Evolutionary conservation across 2,797 vertebrate species (phyloP), one percentile per base, ranked within the genome.

Genomic region (Chaunax sp.): DNA sequence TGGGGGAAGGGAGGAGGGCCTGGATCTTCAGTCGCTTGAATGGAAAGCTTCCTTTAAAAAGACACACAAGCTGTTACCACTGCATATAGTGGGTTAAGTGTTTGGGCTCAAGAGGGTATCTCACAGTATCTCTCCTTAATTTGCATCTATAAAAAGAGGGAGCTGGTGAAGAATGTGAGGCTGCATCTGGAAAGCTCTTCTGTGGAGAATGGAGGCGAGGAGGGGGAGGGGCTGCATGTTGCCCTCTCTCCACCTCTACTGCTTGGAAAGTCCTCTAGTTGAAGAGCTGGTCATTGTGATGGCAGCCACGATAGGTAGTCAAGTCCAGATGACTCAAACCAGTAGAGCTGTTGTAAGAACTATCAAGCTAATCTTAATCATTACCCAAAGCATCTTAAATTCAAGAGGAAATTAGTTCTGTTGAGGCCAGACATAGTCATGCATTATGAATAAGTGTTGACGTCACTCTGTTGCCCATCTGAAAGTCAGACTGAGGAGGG

Each of bases 161-260:
- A 81, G 64, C 69, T 77, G 50, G 58, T 80, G 85, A 84, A 80
- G 83, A 80, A 56, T 58, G 54, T 78, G 61, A 68, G 28, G 52
- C 64, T 87, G 84, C 87, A 72, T 85, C 83, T 87, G 87, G 83
- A 88, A 87, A 90, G 64, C 64, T 90, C 91, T 89, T 92, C 89
- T 69, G 78, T 80, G 87, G 76, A 75, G 84, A 78, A 61, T 55
- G 58, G 76, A 74, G 53, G 72, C 22, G 51, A 67, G 51, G 52
- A 54, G 52, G 59, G 52, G 60, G 56, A 46, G 53, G 62, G 69
- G 64, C 66, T 50, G 30, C 30, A 2, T 19, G 44, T 13, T n/a
- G 33, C 59, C 40, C 63, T 64, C 47, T 59, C 63, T 64, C 57
- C 67, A 55, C 56, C 62, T 69, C 69, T 54, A 81, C 88, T 78